Base-by-base conservation (phyloP, 2,113 vertebrate species). In the Poeciliopsis turrubarensis region DNA sequence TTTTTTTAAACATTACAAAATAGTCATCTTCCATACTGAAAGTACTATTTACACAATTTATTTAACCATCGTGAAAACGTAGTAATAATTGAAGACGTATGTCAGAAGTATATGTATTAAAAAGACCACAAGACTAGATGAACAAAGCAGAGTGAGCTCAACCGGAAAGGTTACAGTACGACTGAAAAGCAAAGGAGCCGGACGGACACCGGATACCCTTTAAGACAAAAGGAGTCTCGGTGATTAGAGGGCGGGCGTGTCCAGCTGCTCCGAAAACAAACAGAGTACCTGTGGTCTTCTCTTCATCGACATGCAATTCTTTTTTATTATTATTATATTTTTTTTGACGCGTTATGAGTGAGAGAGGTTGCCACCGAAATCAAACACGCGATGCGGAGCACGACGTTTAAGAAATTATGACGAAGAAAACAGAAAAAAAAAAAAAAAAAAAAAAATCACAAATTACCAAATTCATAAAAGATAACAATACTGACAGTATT, bases 1-100 rank as follows among this genome's bases (percentile, higher is more conserved):
- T 44, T 71, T 91, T 92, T 87, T 93, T 93, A 89, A 93, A 94
- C 94, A 91, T 94, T 95, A 95, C 93, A 95, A 95, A 95, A 95
- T 95, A 95, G 94, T 93, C 85, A 93, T 95, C 93, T 94, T 94
- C 92, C 93, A 93, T 94, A 92, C 89, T 91, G 92, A 95, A 95
- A 94, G 90, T 90, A 93, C 91, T 95, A 94, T 95, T 92, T 95
- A 95, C 95, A 95, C 86, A 94, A 94, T 92, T 89, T 91, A 90
- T 94, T 92, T 83, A 94, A 94, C 88, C 92, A 82, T 91, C 90
- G 91, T 94, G 88, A 93, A 94, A 94, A 93, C 91, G 86, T 92
- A 85, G 92, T 88, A 86, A 90, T 91, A 85, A 92, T 86, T 72
- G 79, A 89, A 92, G 89, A 91, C 82, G 32, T 89, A 91, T 80